Percentiles rank a stretch among this genome's conserved stretches.
Evolutionary conservation across 1,140 invertebrate genomes (phyloP).

Genomic region (Papilio machaon): DNA sequence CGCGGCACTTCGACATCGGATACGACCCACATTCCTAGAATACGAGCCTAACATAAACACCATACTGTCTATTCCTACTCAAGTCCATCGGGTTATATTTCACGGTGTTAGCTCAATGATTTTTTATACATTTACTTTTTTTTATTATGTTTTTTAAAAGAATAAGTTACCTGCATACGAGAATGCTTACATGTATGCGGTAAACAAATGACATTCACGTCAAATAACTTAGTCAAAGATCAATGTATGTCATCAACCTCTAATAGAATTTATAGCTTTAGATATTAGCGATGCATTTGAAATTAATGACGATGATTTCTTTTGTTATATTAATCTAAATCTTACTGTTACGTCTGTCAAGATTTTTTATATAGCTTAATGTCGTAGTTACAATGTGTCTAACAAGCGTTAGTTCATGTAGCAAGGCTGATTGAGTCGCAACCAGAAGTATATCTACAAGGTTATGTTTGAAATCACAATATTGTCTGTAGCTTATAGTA

Average conservation of each 20-base stretch:
- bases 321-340: background rate
- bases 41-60: conserved; percentile 64
- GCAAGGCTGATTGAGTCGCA: conserved; percentile 22
- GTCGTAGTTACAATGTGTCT: conserved; percentile 8
- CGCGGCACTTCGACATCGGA: conserved; percentile 68
- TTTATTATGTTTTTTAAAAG: too few relatives aligned
- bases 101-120: background rate
- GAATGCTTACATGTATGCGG: too few relatives aligned
- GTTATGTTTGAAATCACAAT: conserved; percentile 30
- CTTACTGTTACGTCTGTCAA: background rate
- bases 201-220: too few relatives aligned
- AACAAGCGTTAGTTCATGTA: conserved; percentile 12
- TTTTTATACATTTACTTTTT: background rate
- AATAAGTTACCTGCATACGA: too few relatives aligned
- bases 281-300: too few relatives aligned
- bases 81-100: conserved; percentile 21
- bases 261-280: too few relatives aligned
- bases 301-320: background rate
- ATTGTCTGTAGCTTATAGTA: conserved; percentile 18
- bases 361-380: background rate
- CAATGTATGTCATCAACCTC: too few relatives aligned
- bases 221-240: too few relatives aligned
- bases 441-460: conserved; percentile 31
- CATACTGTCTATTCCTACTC: conserved; percentile 49
- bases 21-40: conserved; percentile 69